Base-by-base conservation (phyloP, 2,113 vertebrate genomes). In the Chlorodrepanis virens region DNA sequence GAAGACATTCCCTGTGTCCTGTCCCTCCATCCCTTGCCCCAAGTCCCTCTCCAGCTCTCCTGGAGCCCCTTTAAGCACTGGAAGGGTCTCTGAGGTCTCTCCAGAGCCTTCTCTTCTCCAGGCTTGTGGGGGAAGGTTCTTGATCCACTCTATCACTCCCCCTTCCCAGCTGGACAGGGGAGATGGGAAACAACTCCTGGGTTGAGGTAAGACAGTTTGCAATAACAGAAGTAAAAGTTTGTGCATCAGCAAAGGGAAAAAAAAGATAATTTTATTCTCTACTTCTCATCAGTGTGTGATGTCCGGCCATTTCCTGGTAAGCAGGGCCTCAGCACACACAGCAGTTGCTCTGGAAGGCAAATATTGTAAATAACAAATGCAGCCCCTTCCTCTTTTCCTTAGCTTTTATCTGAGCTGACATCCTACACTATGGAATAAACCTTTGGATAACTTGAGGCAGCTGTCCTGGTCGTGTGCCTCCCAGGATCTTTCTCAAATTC, bases 301-400 rank as follows among this genome's bases (percentile, higher is more conserved):
- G 15, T 49, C 42, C 8, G 4, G 24, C 29, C n/a, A 27, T 35
- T 49, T 28, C 50, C 24, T 0, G 0, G n/a, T 19, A 56, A 39
- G 15, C 9, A 40, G n/a, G 3, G 15, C 20, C 7, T n/a, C 50
- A 49, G 60, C 70, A 57, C 20, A 11, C 0, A 1, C 29, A 65
- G 35, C 21, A 33, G 9, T 6, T 64, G 4, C 29, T 28, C 19
- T 65, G 50, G 35, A 57, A 49, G 15, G 29, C 35, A 49, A 75
- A 57, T 5, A 21, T 3, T 17, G 5, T 12, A 29, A 75, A 67
- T 15, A 49, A 49, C 4, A 33, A 75, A 65, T 12, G 3, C 18
- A n/a, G 3, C 3, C 19, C 1, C 18, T 47, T n/a, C 24, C 12
- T 75, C 15, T 24, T 57, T 65, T 19, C 8, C 60, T 42, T 13